These are phyloP conservation scores for Mantis religiosa DNA, from an alignment of 2,888 invertebrate species.

Conservation along the genomic window DNA sequence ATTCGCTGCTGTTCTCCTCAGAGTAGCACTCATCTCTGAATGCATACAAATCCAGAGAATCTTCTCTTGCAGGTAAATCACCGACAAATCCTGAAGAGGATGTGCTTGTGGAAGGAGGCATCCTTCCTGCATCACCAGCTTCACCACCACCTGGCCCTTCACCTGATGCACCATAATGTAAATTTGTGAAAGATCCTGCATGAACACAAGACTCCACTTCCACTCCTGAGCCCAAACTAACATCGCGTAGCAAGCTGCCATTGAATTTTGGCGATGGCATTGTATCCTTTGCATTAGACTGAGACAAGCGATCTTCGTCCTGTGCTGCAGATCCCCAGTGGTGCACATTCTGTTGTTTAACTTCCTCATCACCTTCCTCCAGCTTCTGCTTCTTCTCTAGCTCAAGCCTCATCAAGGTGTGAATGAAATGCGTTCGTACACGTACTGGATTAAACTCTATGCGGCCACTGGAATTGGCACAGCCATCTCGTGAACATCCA, in stretches of 20 bases:
- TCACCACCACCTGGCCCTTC: conserved; percentile 45
- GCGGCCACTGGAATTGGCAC: conserved; percentile 86
- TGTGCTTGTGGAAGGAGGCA: conserved; percentile 36
- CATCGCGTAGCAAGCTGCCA: conserved; percentile 24
- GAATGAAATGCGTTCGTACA: conserved; percentile 94
- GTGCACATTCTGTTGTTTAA: not conserved
- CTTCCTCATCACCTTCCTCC: conserved; percentile 24
- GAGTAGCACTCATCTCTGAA: conserved; percentile 58
- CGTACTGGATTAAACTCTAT: conserved; percentile 95
- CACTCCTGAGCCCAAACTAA: conserved; percentile 46
- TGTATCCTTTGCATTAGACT: not conserved
- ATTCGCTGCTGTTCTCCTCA: conserved; percentile 49
- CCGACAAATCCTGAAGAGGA: conserved; percentile 34
- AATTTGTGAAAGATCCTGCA: conserved; percentile 62
- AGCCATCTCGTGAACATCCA: conserved; percentile 91
- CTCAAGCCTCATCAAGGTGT: conserved; percentile 90
- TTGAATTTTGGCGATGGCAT: conserved; percentile 21
- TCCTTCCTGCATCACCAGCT: conserved; percentile 35
- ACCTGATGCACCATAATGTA: conserved; percentile 58
- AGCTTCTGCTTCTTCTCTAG: conserved; percentile 73
- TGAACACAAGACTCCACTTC: conserved; percentile 63
- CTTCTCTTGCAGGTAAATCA: conserved; percentile 50
- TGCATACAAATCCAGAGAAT: conserved; percentile 57
- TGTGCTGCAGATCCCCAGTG: conserved; percentile 14
- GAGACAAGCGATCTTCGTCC: conserved; percentile 3